Percentiles rank a stretch among this genome's conserved stretches.
phyloP scores from a whole-genome alignment of 2,113 vertebrate species.

The Forbesichthys agassizii region DNA sequence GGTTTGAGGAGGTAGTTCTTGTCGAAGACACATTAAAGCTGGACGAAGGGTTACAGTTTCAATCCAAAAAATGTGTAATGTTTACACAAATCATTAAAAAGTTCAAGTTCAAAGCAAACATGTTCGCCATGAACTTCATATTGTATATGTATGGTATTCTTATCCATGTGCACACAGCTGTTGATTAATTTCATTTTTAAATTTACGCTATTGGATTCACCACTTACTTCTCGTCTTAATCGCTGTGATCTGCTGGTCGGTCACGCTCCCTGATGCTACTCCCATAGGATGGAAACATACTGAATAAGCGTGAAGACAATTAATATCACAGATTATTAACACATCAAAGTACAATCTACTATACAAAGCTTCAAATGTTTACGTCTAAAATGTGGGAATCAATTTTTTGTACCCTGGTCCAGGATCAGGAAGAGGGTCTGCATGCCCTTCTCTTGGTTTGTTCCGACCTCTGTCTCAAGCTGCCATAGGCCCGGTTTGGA shows the following conservation, averaged over 20 bases:
- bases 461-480: conserved; percentile 87
- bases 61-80: too few species aligned
- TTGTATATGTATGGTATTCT: too few species aligned
- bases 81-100: too few species aligned
- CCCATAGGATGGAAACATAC: conserved; percentile 88
- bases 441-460: conserved; percentile 88
- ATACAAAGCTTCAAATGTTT: neutral
- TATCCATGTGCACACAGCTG: too few species aligned
- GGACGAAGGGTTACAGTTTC: too few species aligned
- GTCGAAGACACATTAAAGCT: too few species aligned
- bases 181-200: too few species aligned
- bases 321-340: neutral
- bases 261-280: conserved; percentile 79
- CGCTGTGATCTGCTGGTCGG: conserved; percentile 83
- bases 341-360: neutral
- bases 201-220: too few species aligned
- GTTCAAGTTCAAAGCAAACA: too few species aligned
- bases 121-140: too few species aligned
- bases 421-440: conserved; percentile 87
- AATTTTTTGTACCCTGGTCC: conserved; percentile 80
- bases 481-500: conserved; percentile 91
- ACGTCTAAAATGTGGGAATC: neutral
- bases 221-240: conserved; percentile 76
- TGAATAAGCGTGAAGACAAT: conserved; percentile 48
- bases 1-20: too few species aligned